Conservation (phyloP, 2,797 vertebrate species). For the Cossypha dichroa region DNA sequence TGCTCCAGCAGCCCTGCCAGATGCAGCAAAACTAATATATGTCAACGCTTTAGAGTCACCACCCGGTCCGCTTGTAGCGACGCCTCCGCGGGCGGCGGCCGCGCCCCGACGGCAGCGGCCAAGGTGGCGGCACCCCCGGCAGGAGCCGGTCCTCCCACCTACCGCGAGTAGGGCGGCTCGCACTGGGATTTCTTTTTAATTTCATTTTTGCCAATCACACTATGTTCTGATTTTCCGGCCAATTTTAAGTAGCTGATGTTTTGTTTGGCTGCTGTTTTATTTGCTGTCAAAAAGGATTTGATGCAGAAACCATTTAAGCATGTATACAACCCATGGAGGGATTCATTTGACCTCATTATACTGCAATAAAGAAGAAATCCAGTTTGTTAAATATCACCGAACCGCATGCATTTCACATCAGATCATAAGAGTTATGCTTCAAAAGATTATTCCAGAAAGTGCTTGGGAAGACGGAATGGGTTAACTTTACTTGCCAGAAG, state of each 20-base stretch:
- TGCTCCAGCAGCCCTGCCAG: conserved; percentile 72
- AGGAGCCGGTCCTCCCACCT: neutral
- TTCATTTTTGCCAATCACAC: conserved; percentile 55
- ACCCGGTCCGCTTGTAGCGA: conserved; percentile 57
- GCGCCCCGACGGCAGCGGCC: neutral
- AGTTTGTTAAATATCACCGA: conserved; percentile 99
- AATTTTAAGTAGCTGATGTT: conserved; percentile 88
- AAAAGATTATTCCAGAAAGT: conserved; percentile 91
- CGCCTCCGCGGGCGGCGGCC: conserved; percentile 48
- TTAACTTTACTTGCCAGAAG: conserved; percentile 96
- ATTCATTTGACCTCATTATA: conserved; percentile 99
- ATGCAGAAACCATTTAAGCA: conserved; percentile 94
- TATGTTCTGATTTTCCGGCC: conserved; percentile 55
- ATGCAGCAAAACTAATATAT: conserved; percentile 79
- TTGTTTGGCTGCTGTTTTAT: conserved; percentile 94
- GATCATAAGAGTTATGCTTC: conserved; percentile 90
- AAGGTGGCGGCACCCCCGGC: neutral
- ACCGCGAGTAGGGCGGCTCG: neutral
- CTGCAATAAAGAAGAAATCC: conserved; percentile 97
- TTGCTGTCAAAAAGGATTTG: conserved; percentile 97
- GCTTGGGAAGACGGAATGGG: conserved; percentile 81
- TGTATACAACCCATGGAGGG: conserved; percentile 91
- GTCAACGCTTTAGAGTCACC: conserved; percentile 77
- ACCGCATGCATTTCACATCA: conserved; percentile 91
- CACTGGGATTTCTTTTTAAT: neutral